A percentile compares a stretch with the other conserved stretches of the same genome.
phyloP scores from a whole-genome alignment of 2,113 vertebrate genomes.

The Pongo abelii region DNA sequence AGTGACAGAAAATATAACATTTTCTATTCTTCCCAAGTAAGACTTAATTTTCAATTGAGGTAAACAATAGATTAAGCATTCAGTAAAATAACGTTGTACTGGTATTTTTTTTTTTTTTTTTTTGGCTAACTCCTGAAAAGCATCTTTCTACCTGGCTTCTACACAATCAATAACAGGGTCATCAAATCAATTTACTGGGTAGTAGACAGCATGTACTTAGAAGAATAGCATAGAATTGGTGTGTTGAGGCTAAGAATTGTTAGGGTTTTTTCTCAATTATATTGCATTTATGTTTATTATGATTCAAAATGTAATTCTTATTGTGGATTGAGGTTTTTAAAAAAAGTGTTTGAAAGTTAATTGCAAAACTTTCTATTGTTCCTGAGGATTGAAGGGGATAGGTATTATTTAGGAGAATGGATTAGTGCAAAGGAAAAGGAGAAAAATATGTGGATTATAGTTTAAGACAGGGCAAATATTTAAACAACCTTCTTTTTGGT shows the following conservation, averaged over 20 bases:
- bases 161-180: background rate
- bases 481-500: background rate
- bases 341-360: background rate
- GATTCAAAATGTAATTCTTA: background rate
- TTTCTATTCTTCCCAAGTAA: background rate
- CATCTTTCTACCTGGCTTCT: background rate
- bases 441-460: background rate
- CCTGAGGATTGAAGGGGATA: background rate
- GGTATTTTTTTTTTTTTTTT: background rate
- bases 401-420: background rate
- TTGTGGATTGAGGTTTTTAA: background rate
- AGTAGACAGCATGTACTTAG: background rate
- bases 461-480: background rate
- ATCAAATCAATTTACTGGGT: background rate
- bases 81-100: background rate
- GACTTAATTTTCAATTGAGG: background rate
- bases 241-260: background rate
- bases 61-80: background rate
- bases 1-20: background rate
- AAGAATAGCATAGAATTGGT: background rate
- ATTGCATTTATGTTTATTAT: background rate
- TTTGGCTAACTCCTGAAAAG: background rate
- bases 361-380: background rate
- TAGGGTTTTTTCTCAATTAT: background rate
- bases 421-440: background rate